Evolutionary conservation across 2,888 invertebrate genomes (phyloP), one percentile per base, ranked within the genome.

Genomic region (Phytoseiulus persimilis): DNA sequence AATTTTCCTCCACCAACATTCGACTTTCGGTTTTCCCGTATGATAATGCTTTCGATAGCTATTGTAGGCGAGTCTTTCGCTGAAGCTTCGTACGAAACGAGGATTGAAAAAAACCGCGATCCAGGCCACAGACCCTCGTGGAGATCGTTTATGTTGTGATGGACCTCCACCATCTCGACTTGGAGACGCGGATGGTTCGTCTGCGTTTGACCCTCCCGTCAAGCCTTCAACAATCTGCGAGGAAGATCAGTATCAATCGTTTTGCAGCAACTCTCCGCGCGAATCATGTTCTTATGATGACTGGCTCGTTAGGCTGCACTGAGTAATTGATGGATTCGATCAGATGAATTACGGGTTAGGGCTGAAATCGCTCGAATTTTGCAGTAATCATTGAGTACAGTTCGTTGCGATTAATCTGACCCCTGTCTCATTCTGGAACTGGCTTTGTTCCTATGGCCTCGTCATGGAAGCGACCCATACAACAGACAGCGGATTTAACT

Each of bases 61-160:
- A 45, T 31, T 87, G 87, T 33, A 33, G 33, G 87, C 87, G 39
- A 87, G 33, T 39, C 87, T 33, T 14, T 87, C 87, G 18, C 87
- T 87, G 87, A 87, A 87, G 87, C 87, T 87, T 28, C 87, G 87
- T 23, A 87, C 87, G 87, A 87, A 87, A 31, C 87, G 87, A 39
- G 87, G 87, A 87, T 32, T 87, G 45, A 87, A 39, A 45, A 87
- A 39, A 33, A 45, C 87, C 18, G 87, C 45, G 87, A 87, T 33
- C 87, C 87, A 87, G 9, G 87, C 87, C 9, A 87, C 87, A 28
- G 87, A 87, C 6, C 87, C 87, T 39, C 87, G 87, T n/a, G 87
- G 87, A 33, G 33, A 87, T n/a, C 87, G 32, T 87, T 87, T 87
- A 28, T 87, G 87, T 45, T 33, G 45, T 28, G 39, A 39, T 0